Evolutionary conservation across 2,888 invertebrate species (phyloP).

Genomic region (Caenorhabditis becei): DNA sequence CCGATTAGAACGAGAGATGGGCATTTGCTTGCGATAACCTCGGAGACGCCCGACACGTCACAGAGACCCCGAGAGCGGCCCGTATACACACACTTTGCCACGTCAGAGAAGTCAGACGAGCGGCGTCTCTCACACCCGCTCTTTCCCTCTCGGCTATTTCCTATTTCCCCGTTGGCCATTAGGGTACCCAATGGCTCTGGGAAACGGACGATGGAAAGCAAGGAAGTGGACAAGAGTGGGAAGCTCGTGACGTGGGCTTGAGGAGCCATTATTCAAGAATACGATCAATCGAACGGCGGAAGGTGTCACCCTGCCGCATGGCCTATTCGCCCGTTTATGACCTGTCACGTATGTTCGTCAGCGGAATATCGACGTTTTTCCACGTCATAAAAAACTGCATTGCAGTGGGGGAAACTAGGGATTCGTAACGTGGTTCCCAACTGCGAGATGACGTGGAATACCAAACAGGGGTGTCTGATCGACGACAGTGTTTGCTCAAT

Average conservation of each 20-base stretch:
- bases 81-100: constrained; percentile 54
- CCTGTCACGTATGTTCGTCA: background rate
- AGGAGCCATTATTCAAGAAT: constrained; percentile 4
- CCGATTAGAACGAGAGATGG: constrained; percentile 53
- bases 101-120: constrained; percentile 56
- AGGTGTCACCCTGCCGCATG: background rate
- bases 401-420: background rate
- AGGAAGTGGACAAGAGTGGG: constrained; percentile 17
- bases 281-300: constrained; percentile 12
- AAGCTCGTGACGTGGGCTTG: constrained; percentile 3
- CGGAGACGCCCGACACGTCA: constrained; percentile 54
- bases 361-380: background rate
- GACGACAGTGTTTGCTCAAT: constrained; percentile 8
- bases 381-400: constrained; percentile 36
- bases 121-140: constrained; percentile 36
- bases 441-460: constrained; percentile 1
- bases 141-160: constrained; percentile 42
- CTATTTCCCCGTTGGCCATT: constrained; percentile 48
- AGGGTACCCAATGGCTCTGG: constrained; percentile 57
- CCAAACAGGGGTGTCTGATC: constrained; percentile 3
- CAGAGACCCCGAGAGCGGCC: constrained; percentile 50
- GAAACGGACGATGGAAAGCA: constrained; percentile 37
- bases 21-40: constrained; percentile 45
- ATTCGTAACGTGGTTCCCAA: background rate
- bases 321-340: background rate